A percentile compares a stretch with the other conserved stretches of the same genome.
Evolutionary conservation across 2,888 invertebrate species (phyloP).

Genomic region (Apamea monoglypha): DNA sequence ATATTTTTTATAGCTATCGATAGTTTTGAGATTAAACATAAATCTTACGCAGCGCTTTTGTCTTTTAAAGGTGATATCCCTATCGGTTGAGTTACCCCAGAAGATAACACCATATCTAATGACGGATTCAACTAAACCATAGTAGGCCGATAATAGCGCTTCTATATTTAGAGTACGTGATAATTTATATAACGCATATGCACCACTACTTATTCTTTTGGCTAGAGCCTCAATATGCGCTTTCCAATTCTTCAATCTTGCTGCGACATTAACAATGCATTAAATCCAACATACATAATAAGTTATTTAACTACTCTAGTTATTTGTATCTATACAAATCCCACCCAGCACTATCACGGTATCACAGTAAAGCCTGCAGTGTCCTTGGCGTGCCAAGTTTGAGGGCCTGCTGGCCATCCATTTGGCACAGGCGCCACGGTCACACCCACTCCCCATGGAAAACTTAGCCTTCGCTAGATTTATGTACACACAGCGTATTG

Average conservation of each 20-base stretch:
- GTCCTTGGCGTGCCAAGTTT: conserved; percentile 68
- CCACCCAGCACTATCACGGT: conserved; percentile 1
- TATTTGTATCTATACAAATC: conserved; percentile 21
- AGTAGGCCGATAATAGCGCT: too few species aligned
- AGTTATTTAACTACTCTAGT: background rate
- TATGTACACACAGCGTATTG: conserved; percentile 22
- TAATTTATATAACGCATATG: too few species aligned
- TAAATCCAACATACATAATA: background rate
- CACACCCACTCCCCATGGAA: conserved; percentile 11
- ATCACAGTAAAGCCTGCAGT: conserved; percentile 30
- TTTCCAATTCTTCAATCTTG: background rate
- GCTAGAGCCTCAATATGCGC: too few species aligned
- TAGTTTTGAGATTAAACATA: too few species aligned
- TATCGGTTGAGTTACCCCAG: too few species aligned
- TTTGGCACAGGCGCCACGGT: conserved; percentile 38
- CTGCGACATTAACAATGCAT: background rate
- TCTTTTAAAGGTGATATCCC: too few species aligned
- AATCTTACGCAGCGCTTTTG: too few species aligned
- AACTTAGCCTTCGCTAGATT: conserved; percentile 27
- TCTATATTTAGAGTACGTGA: too few species aligned
- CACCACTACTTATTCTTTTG: too few species aligned
- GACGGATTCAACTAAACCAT: too few species aligned
- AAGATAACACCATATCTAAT: too few species aligned
- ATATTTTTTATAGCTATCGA: too few species aligned
- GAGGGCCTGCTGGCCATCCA: conserved; percentile 32